Conservation (phyloP, 1,140 invertebrate genomes). For the Drosophila virilis region DNA sequence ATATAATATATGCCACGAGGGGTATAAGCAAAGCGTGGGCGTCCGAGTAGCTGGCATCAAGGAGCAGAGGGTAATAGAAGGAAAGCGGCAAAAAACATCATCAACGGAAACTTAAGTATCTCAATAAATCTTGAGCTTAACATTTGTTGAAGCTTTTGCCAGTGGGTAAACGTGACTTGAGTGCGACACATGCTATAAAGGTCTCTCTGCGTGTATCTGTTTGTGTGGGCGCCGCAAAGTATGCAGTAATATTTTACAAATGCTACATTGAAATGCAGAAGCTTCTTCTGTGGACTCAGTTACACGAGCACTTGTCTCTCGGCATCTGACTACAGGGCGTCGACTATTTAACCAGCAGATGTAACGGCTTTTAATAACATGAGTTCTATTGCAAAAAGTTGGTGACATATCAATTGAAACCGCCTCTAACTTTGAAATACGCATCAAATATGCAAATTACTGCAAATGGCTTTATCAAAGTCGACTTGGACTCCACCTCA, state of each 20-base stretch:
- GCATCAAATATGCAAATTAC: slow-evolving; percentile 55
- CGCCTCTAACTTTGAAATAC: slow-evolving; percentile 22
- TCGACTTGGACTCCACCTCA: slow-evolving; percentile 39
- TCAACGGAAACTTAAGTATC: slow-evolving; percentile 77
- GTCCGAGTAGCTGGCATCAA: slow-evolving; percentile 20
- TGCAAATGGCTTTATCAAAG: slow-evolving; percentile 57
- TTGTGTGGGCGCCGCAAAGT: slow-evolving; percentile 31
- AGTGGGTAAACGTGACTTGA: slow-evolving; percentile 71
- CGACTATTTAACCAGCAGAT: slow-evolving; percentile 23
- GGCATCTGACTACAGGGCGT: slow-evolving; percentile 37
- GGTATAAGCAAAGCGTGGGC: slow-evolving; percentile 22
- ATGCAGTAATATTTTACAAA: slow-evolving; percentile 71
- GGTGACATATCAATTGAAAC: slow-evolving; percentile 40
- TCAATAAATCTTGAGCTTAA: slow-evolving; percentile 80
- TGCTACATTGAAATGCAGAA: slow-evolving; percentile 66
- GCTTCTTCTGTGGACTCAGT: slow-evolving; percentile 49
- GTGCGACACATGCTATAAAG: slow-evolving; percentile 66
- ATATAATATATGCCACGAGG: slow-evolving; percentile 23
- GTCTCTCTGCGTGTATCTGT: slow-evolving; percentile 26
- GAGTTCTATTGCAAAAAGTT: slow-evolving; percentile 17
- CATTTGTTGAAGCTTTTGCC: slow-evolving; percentile 73
- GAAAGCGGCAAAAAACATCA: slow-evolving; percentile 47
- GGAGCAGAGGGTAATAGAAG: neutral
- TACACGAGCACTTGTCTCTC: slow-evolving; percentile 33
- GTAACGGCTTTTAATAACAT: slow-evolving; percentile 42